Evolutionary conservation across 1,140 invertebrate genomes (phyloP).

Genomic region (Neodiprion fabricii): DNA sequence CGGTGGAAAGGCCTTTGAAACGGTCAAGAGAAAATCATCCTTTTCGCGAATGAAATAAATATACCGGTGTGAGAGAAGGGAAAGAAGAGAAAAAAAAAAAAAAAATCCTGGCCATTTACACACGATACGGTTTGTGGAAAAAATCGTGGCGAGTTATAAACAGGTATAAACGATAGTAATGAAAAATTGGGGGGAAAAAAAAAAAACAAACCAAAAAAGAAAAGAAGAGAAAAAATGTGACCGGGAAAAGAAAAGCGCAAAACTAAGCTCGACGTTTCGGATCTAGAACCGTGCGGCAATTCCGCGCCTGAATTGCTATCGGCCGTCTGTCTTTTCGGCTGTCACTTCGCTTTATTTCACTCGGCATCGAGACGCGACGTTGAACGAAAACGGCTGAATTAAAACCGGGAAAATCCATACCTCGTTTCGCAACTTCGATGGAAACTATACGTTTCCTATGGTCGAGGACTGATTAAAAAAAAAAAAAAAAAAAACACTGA

Average conservation of each 20-base stretch:
- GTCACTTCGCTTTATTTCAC: slow-evolving; percentile 47
- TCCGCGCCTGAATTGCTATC: slow-evolving; percentile 24
- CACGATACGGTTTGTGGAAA: too few relatives aligned
- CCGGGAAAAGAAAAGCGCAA: slow-evolving; percentile 10
- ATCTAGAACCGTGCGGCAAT: not conserved
- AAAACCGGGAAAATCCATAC: slow-evolving; percentile 47
- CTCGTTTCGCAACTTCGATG: slow-evolving; percentile 12
- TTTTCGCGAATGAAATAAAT: not conserved
- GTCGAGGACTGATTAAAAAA: not conserved
- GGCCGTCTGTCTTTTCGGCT: slow-evolving; percentile 25
- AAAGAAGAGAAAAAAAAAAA: too few relatives aligned
- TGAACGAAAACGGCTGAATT: slow-evolving; percentile 47
- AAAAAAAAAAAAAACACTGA: not conserved
- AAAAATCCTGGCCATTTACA: too few relatives aligned
- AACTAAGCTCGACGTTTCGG: not conserved
- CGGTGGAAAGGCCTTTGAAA: too few relatives aligned
- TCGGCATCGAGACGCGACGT: slow-evolving; percentile 40
- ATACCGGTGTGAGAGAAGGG: too few relatives aligned
- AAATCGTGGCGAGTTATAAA: too few relatives aligned
- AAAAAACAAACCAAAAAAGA: not conserved
- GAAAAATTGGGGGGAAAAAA: too few relatives aligned
- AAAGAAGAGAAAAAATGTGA: not conserved
- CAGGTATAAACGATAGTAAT: too few relatives aligned
- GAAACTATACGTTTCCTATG: not conserved
- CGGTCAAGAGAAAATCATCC: not conserved